phyloP scores from a whole-genome alignment of 2,113 vertebrate genomes.

The Dinomys branickii region DNA sequence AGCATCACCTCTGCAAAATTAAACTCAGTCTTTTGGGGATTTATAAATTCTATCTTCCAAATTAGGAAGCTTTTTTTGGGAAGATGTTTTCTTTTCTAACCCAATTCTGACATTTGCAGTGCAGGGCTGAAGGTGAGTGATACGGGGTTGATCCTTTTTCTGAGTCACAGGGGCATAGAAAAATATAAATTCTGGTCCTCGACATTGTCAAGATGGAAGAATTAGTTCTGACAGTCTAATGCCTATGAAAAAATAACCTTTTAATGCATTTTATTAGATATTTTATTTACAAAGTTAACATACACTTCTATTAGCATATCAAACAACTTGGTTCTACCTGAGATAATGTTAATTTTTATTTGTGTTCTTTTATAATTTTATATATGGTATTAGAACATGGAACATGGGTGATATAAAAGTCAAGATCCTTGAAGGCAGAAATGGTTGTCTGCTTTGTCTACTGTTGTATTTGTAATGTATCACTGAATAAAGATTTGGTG shows the following conservation, averaged over 20 bases:
- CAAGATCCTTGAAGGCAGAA: background rate
- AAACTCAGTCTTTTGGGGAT: background rate
- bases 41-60: background rate
- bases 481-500: background rate
- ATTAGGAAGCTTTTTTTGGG: background rate
- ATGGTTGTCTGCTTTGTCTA: background rate
- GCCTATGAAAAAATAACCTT: background rate
- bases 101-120: background rate
- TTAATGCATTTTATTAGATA: background rate
- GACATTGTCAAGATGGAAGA: background rate
- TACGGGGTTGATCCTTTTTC: background rate
- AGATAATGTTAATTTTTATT: background rate
- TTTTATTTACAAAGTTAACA: background rate
- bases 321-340: background rate
- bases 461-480: background rate
- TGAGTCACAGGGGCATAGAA: background rate
- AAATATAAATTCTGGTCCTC: background rate
- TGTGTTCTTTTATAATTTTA: background rate
- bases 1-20: background rate
- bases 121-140: accelerated
- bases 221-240: background rate
- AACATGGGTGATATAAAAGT: background rate
- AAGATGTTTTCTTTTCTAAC: background rate
- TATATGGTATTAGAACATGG: background rate
- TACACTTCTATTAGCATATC: background rate